Base-by-base conservation (phyloP, 2,888 invertebrate species). In the Oxycera nigricornis region DNA sequence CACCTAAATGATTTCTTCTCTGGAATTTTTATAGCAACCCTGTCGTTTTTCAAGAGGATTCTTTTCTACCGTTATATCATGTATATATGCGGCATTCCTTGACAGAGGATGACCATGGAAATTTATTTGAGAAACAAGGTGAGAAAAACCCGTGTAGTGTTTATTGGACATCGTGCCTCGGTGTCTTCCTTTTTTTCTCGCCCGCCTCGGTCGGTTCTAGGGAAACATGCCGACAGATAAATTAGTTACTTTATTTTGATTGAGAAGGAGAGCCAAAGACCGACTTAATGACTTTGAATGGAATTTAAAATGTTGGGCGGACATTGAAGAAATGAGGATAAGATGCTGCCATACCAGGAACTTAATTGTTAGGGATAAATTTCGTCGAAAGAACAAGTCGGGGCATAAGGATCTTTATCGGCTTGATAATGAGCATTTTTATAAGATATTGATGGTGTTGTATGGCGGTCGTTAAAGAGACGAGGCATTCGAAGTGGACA, bases 11-110 rank as follows among this genome's bases (percentile, higher is more conserved):
- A 26, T 28, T 14, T 59, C 17, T 3, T n/a, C 59, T n/a, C n/a
- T 59, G 59, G 59, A 59, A 59, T 59, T 59, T 59, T 59, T 59
- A 59, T 59, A 30, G 30, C 6, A 14, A 59, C 59, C 59, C 30
- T 59, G 59, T 59, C 30, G 30, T 26, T 22, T 4, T 26, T n/a
- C 1, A n/a, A 6, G 9, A 6, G 4, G 9, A 7, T 50, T 50
- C 17, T n/a, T 1, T 50, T 59, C 59, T 28, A 59, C 30, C n/a
- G 59, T 59, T 59, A 28, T 24, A 4, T 24, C 22, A 22, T 55
- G 7, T 55, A 55, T n/a, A n/a, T 50, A 59, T 9, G 59, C 30
- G 59, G 59, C 59, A 30, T 26, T 59, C n/a, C 30, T 59, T 26
- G 59, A 59, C 24, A 24, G n/a, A 7, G 30, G 1, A 6, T 7